Evolutionary conservation across 2,797 vertebrate species (phyloP).

Genomic region (Chloroceryle amazona): DNA sequence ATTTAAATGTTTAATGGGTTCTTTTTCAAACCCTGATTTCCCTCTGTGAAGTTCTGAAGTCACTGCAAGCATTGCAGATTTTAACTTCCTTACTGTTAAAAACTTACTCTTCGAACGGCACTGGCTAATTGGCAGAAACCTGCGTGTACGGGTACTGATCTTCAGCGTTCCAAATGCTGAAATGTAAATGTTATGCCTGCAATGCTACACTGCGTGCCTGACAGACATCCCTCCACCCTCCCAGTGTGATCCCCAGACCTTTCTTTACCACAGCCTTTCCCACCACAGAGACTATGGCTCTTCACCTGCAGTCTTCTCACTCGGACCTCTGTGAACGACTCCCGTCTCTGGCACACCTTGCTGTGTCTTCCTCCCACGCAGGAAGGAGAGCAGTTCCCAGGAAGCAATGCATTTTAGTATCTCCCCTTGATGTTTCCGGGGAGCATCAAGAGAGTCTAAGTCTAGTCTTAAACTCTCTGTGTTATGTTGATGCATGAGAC

Average conservation of each 20-base stretch:
- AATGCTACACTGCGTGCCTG: fast-evolving
- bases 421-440: not conserved
- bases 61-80: not conserved
- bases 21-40: conserved; percentile 59
- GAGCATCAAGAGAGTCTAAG: too few relatives aligned
- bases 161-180: too few relatives aligned
- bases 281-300: not conserved
- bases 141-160: fast-evolving
- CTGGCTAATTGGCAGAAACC: not conserved
- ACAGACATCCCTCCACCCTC: not conserved
- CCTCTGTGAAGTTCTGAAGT: not conserved
- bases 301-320: not conserved
- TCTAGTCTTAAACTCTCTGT: not conserved
- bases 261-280: not conserved
- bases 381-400: too few relatives aligned
- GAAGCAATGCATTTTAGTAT: not conserved
- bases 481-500: fast-evolving
- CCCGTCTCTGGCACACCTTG: fast-evolving
- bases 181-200: not conserved
- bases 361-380: fast-evolving
- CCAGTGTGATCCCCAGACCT: not conserved
- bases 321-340: fast-evolving
- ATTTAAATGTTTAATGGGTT: conserved; percentile 77
- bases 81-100: not conserved
- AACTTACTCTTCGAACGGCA: not conserved